Base-by-base conservation (phyloP, 2,797 vertebrate species). In the Mastacembelus armatus region DNA sequence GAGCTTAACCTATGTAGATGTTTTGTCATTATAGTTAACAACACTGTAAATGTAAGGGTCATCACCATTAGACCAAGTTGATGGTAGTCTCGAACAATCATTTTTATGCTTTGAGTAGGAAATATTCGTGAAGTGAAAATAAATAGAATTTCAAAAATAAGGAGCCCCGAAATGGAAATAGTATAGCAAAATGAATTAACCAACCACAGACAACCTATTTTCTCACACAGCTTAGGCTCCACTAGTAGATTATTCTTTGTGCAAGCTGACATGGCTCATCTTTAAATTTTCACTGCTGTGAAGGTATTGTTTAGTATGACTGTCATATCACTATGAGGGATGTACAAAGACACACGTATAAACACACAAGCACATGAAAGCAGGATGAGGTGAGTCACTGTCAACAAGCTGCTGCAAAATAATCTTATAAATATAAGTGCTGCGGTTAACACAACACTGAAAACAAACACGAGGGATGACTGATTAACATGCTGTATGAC, bases 351-450 rank as follows among this genome's bases (percentile, higher is more conserved):
- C 16, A 22, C 22, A 58, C 49, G 40, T 51, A 55, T 29, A 51
- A 9, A 55, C 47, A 29, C 52, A 59, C 15, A 30, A n/a, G 35
- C 30, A 54, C 49, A 59, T 59, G 54, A 48, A 58, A 29, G 24
- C 32, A 50, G 19, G 52, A 45, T 36, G 27, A 7, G 3, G 57
- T 90, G 86, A 90, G 71, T 91, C 85, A 88, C 33, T 39, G 40
- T 44, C 9, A n/a, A 55, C 63, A 65, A 64, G 71, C 64, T 78
- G n/a, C n/a, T n/a, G n/a, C n/a, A n/a, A n/a, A n/a, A n/a, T n/a
- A n/a, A n/a, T n/a, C n/a, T n/a, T n/a, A 60, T 63, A 33, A 50
- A n/a, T n/a, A n/a, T 40, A 45, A 65, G 9, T 26, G 55, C n/a
- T 62, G 71, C 58, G 71, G 29, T 68, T 80, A 57, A 21, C 63